phyloP scores from a whole-genome alignment of 1,140 invertebrate genomes.

The Macrobrachium rosenbergii region DNA sequence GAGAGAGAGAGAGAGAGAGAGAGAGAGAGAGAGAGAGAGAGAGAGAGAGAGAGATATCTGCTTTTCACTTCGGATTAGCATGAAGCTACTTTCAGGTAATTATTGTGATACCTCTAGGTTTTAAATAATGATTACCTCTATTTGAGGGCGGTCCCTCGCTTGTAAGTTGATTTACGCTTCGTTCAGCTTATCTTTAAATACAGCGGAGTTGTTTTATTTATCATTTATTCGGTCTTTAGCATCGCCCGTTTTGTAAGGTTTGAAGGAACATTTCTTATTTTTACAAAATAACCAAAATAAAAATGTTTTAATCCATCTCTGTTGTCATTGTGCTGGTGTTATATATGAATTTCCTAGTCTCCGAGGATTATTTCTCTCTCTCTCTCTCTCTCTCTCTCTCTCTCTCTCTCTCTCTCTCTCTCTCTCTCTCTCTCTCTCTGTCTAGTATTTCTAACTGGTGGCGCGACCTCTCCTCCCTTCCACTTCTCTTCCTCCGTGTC shows the following conservation, averaged over 20 bases:
- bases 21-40: conserved; percentile 2
- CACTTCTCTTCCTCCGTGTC: not conserved
- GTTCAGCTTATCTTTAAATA: no score
- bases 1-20: conserved; percentile 32
- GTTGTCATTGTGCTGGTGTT: no score
- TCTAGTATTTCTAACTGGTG: not conserved
- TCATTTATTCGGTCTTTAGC: no score
- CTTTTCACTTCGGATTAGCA: not conserved
- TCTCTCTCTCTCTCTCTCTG: conserved; percentile 18
- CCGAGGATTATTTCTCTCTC: not conserved
- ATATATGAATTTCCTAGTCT: not conserved
- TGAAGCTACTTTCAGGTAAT: not conserved
- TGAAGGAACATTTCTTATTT: no score
- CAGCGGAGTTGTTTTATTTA: no score
- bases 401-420: conserved; percentile 43
- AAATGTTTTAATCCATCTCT: not conserved
- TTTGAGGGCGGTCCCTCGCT: no score
- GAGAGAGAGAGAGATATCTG: not conserved
- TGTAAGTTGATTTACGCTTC: no score
- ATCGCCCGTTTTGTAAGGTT: no score
- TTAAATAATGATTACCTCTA: no score
- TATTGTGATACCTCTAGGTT: no score
- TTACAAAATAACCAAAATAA: no score
- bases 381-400: conserved; percentile 36
- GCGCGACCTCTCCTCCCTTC: not conserved